phyloP scores from a whole-genome alignment of 2,888 invertebrate species.

The Clostera curtula region DNA sequence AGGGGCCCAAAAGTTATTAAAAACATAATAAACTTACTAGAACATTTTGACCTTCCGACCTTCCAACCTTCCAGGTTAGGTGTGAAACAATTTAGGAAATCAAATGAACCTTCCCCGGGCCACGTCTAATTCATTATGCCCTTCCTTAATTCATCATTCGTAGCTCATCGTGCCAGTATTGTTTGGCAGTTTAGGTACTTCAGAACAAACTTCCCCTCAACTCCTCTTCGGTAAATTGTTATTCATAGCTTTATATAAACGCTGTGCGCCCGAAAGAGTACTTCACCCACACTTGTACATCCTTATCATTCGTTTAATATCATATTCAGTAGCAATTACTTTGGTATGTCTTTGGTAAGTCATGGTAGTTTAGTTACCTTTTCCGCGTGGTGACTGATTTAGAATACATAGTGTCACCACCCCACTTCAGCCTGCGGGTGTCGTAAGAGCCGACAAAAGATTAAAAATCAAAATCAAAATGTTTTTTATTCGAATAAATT shows the following conservation, averaged over 20 bases:
- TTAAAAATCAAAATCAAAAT: too few species aligned
- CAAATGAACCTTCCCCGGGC: constrained; percentile 10
- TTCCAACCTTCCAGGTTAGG: too few species aligned
- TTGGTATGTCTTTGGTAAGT: too few species aligned
- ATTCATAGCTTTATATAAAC: constrained; percentile 72
- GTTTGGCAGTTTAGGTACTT: constrained; percentile 68
- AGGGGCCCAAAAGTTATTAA: too few species aligned
- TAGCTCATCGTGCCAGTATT: constrained; percentile 56
- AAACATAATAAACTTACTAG: too few species aligned
- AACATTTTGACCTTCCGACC: too few species aligned
- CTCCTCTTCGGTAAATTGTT: constrained; percentile 72
- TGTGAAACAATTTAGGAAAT: constrained; percentile 7
- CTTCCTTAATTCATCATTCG: constrained; percentile 36
- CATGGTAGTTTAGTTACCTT: too few species aligned
- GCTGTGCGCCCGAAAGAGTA: constrained; percentile 59
- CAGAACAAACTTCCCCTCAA: constrained; percentile 67
- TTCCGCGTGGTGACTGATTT: too few species aligned
- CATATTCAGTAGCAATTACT: constrained; percentile 48
- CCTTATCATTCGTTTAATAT: constrained; percentile 60
- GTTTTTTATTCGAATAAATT: too few species aligned
- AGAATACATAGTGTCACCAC: too few species aligned
- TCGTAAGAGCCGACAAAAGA: too few species aligned
- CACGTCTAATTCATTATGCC: constrained; percentile 25
- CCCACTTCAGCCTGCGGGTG: too few species aligned
- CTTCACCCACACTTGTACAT: constrained; percentile 51